Evolutionary conservation across 2,113 vertebrate genomes (phyloP), one percentile per base, ranked within the genome.

Genomic region (Xiphias gladius): DNA sequence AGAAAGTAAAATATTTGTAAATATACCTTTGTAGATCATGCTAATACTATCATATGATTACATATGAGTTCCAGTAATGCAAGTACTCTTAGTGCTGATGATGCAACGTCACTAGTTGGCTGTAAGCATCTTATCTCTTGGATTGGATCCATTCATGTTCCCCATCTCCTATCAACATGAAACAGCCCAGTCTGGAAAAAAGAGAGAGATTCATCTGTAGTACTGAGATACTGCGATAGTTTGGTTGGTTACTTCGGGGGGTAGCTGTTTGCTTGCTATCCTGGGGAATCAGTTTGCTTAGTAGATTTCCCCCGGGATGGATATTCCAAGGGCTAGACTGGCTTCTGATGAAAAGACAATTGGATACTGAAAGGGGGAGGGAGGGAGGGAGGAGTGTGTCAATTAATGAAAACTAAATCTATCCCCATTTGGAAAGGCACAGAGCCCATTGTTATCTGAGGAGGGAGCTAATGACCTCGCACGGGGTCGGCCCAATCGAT

Each of bases 341-440:
- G 62, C 78, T 71, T 48, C 74, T 73, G 61, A 88, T 79, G 54
- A 82, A 85, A 86, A 89, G 67, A 76, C 82, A 59, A 80, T 17
- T 32, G 76, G 35, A 52, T 14, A 13, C 26, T 48, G 74, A 74
- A 19, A 17, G 7, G 32, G 32, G 32, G n/a, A n/a, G 37, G 48
- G 24, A 52, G 62, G 19, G 41, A 58, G 46, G 39, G 46, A 67
- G 19, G 77, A 74, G 62, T 0, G 43, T 43, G 65, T 85, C 82
- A 71, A 84, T 92, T 72, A 86, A 86, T 57, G 66, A 85, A 89
- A 83, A 89, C 69, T 76, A 81, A 82, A 92, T 82, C 83, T 58
- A 74, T 86, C 82, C 70, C 80, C 65, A 72, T 90, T 83, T 59
- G 39, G 76, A 69, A 78, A 89, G 79, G 61, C 80, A 50, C 24